Base-by-base conservation (phyloP, 2,113 vertebrate species). In the Gobius niger region DNA sequence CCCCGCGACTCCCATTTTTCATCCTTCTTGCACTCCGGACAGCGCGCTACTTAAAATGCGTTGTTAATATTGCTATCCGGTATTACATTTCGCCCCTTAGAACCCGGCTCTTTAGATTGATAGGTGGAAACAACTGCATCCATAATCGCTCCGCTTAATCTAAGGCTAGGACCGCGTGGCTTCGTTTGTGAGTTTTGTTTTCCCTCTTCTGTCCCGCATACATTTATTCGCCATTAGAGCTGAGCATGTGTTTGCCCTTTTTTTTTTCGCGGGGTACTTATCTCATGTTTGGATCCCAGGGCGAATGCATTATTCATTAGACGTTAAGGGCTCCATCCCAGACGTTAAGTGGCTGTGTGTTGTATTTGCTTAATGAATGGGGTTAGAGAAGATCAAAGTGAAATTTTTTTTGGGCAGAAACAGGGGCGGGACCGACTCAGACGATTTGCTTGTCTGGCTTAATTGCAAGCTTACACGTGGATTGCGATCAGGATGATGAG, bases 361-460 rank as follows among this genome's bases (percentile, higher is more conserved):
- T 89, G 83, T 88, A 87, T 87, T 86, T 85, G 82, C 77, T 81
- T 90, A 89, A 90, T 89, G 84, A 90, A 90, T 64, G 67, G 77
- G 63, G 77, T 83, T 85, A 74, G 74, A n/a, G 50, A 67, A 89
- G 90, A 90, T 91, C 88, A 90, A 90, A 91, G 88, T 72, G 53
- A 78, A 82, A 80, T 84, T n/a, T n/a, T n/a, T n/a, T n/a, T n/a
- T 88, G 89, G 88, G 87, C 77, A 71, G 82, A 80, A 68, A 82
- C 64, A 73, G 78, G 76, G 82, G 71, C 50, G 75, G 81, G 74
- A 73, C 41, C 63, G 78, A 79, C 0, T 50, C 63, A 72, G 81
- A 85, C 63, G 68, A 87, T 89, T 71, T 56, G 47, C 82, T 88
- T 86, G 84, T 88, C 80, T 81, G 71, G 73, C 65, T 82, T 88